phyloP scores from a whole-genome alignment of 2,888 invertebrate species.

The Heterodera filipjevi region DNA sequence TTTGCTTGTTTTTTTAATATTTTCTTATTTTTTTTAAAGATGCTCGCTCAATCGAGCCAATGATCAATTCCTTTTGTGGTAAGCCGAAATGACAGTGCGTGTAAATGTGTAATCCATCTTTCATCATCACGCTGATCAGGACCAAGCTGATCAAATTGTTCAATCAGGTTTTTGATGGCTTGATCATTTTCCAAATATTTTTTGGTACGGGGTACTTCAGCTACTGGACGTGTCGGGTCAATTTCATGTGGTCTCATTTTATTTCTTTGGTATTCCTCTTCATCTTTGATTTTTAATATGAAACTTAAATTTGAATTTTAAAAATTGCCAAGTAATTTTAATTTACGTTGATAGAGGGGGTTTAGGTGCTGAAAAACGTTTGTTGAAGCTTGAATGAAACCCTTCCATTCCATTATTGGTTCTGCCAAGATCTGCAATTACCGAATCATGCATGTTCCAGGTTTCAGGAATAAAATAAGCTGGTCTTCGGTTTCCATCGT shows the following conservation, averaged over 20 bases:
- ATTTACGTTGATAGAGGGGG: background rate
- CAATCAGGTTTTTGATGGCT: background rate
- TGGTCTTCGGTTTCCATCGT: background rate
- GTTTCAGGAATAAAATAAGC: background rate
- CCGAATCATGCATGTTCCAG: background rate
- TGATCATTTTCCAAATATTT: background rate
- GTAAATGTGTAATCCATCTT: background rate
- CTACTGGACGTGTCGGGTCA: too few species aligned
- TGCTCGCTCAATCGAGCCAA: too few species aligned
- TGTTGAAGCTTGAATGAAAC: background rate
- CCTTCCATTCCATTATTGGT: constrained; percentile 3
- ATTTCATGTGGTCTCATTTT: too few species aligned
- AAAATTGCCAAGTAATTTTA: background rate
- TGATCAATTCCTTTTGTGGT: too few species aligned
- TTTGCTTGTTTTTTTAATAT: too few species aligned
- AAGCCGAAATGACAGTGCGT: background rate
- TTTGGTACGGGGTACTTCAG: too few species aligned
- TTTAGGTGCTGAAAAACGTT: background rate
- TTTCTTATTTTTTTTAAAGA: too few species aligned
- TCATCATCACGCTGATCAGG: background rate
- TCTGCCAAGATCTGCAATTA: background rate
- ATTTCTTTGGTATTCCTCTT: background rate
- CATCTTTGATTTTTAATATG: background rate
- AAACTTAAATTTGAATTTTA: background rate
- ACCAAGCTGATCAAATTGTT: background rate